A percentile compares a stretch with the other conserved stretches of the same genome.
These are phyloP conservation scores for Brotula barbata DNA, from an alignment of 2,797 vertebrate genomes.

Conservation along the genomic window DNA sequence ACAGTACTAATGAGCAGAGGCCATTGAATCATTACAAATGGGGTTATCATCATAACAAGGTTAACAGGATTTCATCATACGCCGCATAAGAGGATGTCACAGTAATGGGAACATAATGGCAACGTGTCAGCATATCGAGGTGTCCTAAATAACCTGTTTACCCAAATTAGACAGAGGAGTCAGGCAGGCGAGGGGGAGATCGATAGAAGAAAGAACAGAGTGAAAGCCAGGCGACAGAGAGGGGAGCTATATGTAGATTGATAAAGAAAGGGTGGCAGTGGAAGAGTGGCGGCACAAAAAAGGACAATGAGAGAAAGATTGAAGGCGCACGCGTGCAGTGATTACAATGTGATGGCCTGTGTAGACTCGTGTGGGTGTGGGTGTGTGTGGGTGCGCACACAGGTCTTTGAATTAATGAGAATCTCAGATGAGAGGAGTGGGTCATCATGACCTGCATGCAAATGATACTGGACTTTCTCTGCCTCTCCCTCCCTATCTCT, in stretches of 20 bases:
- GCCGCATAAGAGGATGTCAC: slow-evolving; percentile 17
- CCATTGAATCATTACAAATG: slow-evolving; percentile 41
- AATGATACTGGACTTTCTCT: slow-evolving; percentile 45
- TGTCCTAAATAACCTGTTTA: slow-evolving; percentile 51
- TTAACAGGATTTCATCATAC: slow-evolving; percentile 29
- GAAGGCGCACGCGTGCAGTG: slow-evolving; percentile 61
- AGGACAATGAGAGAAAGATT: slow-evolving; percentile 52
- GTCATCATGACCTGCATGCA: slow-evolving; percentile 69
- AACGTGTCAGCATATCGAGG: slow-evolving; percentile 37
- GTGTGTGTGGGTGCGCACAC: slow-evolving; percentile 12
- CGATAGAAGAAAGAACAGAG: neutral
- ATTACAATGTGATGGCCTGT: slow-evolving; percentile 67
- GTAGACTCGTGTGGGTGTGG: slow-evolving; percentile 18
- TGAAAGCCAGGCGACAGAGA: neutral
- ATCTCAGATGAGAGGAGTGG: slow-evolving; percentile 65
- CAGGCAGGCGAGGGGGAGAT: slow-evolving; percentile 10
- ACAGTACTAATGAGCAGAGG: slow-evolving; percentile 48
- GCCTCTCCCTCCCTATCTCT: neutral
- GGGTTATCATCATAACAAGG: slow-evolving; percentile 54
- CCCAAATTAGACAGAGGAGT: slow-evolving; percentile 48
- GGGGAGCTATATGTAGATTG: slow-evolving; percentile 17
- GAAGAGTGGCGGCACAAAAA: slow-evolving; percentile 17
- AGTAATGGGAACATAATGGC: slow-evolving; percentile 56
- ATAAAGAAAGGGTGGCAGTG: neutral
- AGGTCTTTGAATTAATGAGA: slow-evolving; percentile 69